Conservation (phyloP, 2,888 invertebrate genomes). For the Tenthredo livida region DNA sequence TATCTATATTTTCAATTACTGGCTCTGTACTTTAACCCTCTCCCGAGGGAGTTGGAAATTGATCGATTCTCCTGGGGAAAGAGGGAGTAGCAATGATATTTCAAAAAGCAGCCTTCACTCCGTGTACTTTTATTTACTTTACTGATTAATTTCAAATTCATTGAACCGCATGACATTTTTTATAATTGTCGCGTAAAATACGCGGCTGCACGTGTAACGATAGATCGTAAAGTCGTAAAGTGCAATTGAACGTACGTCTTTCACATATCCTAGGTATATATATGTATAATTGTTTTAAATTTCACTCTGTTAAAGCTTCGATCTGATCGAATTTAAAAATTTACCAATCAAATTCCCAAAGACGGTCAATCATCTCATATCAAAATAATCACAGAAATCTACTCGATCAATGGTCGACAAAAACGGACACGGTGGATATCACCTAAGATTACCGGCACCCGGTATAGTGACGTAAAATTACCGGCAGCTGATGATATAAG, state of each 20-base stretch:
- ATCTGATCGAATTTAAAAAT: neutral
- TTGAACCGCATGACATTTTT: constrained; percentile 14
- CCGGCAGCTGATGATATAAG: neutral
- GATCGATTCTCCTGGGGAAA: neutral
- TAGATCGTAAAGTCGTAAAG: neutral
- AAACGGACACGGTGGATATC: neutral
- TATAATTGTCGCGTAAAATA: neutral
- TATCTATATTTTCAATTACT: neutral
- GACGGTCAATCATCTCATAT: neutral
- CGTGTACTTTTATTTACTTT: constrained; percentile 19
- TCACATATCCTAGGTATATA: neutral
- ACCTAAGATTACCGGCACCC: neutral
- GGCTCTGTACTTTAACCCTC: neutral
- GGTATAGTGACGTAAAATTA: neutral
- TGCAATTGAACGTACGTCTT: neutral
- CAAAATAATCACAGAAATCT: neutral
- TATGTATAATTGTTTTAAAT: neutral
- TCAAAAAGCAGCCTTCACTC: neutral
- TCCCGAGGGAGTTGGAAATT: constrained; percentile 19
- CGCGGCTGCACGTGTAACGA: neutral
- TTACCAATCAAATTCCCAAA: neutral
- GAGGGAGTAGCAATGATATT: constrained; percentile 27
- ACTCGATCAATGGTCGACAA: neutral
- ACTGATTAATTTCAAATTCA: constrained; percentile 38
- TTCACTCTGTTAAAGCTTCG: neutral